Conservation (phyloP, 2,888 invertebrate species). For the Merodon equestris region DNA sequence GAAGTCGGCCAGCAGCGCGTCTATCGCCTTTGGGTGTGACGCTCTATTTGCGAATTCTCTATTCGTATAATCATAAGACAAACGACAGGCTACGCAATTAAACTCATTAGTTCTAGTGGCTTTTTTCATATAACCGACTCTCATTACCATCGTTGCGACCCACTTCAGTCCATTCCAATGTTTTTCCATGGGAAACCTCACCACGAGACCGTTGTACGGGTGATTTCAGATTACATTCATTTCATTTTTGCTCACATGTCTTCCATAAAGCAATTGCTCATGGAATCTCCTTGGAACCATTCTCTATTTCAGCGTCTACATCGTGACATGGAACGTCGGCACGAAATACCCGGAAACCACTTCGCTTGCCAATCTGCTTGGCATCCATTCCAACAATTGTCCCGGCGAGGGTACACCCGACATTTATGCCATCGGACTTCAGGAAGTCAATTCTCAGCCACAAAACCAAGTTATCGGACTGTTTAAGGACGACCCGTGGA, state of each 20-base stretch:
- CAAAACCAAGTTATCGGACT: constrained; percentile 90
- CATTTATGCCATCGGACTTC: constrained; percentile 91
- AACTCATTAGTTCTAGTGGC: no score
- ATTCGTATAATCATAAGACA: no score
- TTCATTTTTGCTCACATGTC: neutral
- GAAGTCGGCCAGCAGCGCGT: no score
- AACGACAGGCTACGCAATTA: no score
- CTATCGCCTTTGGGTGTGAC: no score
- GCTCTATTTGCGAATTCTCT: no score
- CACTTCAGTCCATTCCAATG: no score
- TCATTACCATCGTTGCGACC: no score
- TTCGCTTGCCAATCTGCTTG: constrained; percentile 84
- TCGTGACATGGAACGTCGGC: constrained; percentile 95
- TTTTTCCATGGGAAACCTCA: no score
- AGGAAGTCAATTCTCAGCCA: constrained; percentile 94
- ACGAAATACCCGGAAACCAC: constrained; percentile 87
- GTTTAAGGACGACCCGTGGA: constrained; percentile 92
- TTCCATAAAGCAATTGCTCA: neutral
- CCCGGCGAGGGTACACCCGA: constrained; percentile 87
- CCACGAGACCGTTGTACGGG: no score
- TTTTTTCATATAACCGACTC: no score
- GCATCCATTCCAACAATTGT: constrained; percentile 82
- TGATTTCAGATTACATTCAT: no score
- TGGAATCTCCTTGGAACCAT: neutral
- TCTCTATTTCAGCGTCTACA: constrained; percentile 81